A percentile compares a stretch with the other conserved stretches of the same genome.
These are phyloP conservation scores for Physeter macrocephalus DNA, from an alignment of 2,113 vertebrate species.

Conservation along the genomic window DNA sequence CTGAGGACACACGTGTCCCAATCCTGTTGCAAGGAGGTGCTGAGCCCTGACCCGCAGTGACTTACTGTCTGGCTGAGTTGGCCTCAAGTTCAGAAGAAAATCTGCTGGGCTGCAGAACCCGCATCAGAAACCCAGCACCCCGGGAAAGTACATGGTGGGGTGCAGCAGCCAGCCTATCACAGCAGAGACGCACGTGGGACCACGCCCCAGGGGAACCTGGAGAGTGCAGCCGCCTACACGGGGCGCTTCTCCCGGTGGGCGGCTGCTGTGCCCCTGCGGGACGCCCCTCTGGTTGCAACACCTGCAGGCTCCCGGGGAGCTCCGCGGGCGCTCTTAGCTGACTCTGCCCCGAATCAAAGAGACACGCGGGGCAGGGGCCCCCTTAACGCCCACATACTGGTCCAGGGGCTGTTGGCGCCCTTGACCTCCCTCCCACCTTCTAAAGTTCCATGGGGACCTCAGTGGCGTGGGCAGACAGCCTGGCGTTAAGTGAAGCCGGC, in stretches of 20 bases:
- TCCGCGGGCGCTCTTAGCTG: accelerated
- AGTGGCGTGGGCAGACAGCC: not conserved
- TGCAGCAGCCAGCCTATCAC: not conserved
- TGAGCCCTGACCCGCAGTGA: no score
- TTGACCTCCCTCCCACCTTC: not conserved
- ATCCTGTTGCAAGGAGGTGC: accelerated
- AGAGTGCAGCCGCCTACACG: not conserved
- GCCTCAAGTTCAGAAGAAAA: not conserved
- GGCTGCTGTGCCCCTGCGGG: accelerated
- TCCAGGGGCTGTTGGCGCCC: not conserved
- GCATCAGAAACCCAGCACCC: not conserved
- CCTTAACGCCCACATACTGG: accelerated
- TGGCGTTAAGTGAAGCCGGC: not conserved
- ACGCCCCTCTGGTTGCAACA: accelerated
- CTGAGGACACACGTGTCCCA: not conserved
- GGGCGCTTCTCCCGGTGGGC: not conserved
- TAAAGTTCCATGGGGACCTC: not conserved
- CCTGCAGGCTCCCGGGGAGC: not conserved
- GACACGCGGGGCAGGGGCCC: accelerated
- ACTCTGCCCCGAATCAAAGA: not conserved
- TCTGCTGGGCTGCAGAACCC: not conserved
- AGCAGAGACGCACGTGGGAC: not conserved
- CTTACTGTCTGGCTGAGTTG: accelerated
- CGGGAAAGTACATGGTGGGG: not conserved
- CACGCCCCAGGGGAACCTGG: accelerated